Conservation (phyloP, 2,888 invertebrate genomes). For the Muscina levida region DNA sequence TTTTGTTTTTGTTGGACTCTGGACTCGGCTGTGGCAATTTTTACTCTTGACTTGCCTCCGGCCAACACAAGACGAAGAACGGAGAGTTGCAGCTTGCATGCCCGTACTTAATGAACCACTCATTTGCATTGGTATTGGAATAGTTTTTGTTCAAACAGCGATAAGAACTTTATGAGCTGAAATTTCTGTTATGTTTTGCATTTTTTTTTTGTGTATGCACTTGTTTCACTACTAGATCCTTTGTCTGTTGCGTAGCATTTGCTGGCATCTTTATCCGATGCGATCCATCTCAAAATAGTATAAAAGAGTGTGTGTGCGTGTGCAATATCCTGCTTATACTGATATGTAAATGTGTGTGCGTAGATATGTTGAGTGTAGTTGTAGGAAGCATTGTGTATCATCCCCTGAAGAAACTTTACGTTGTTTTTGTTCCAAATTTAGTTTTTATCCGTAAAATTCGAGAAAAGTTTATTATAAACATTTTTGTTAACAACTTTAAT, state of each 20-base stretch:
- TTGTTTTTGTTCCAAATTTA: slow-evolving; percentile 18
- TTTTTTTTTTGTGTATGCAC: slow-evolving; percentile 23
- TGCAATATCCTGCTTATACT: background rate
- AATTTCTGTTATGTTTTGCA: slow-evolving; percentile 20
- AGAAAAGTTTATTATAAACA: slow-evolving; percentile 45
- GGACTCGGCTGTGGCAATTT: background rate
- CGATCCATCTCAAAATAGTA: background rate
- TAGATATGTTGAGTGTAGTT: background rate
- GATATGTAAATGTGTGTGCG: slow-evolving; percentile 1
- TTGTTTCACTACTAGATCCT: slow-evolving; percentile 21
- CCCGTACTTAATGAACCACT: too few relatives aligned
- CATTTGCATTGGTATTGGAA: slow-evolving; percentile 22
- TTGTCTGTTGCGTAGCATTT: background rate
- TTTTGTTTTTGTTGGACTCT: slow-evolving; percentile 6
- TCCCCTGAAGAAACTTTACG: slow-evolving; percentile 40
- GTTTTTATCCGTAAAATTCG: slow-evolving; percentile 45
- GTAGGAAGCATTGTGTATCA: slow-evolving; percentile 8
- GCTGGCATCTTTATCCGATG: slow-evolving; percentile 31
- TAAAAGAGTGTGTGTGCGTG: background rate
- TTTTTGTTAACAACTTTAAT: slow-evolving; percentile 55
- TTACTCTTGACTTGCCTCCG: background rate
- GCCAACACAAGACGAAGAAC: too few relatives aligned
- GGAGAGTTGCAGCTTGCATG: too few relatives aligned
- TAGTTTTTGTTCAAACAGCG: slow-evolving; percentile 44
- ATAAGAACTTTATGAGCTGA: slow-evolving; percentile 49